Evolutionary conservation across 1,140 invertebrate species (phyloP), one percentile per base, ranked within the genome.

Genomic region (Phthorimaea operculella): DNA sequence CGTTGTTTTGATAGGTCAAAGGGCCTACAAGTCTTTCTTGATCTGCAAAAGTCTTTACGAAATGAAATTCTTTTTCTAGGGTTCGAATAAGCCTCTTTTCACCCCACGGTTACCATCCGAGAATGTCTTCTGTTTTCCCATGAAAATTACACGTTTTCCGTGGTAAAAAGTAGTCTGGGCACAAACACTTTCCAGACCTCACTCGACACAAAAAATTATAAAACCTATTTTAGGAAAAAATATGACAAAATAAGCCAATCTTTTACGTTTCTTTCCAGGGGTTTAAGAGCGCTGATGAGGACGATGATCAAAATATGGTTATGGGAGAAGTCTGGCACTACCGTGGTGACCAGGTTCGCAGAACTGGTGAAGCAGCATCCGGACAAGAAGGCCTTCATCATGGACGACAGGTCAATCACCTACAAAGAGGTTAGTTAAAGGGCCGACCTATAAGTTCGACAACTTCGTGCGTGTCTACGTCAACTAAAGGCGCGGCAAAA

Each of bases 381-480:
- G 0, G 76, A 91, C 7, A 93, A 93, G 72, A 74, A 90, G 5
- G 91, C 90, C 5, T 92, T 93, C 47, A 84, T 93, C 21, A 92
- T 90, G 76, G 91, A 93, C 62, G 90, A 94, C 51, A 82, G 90
- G 57, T 76, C 86, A 9, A 90, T 94, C 88, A 95, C 91, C 0
- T 96, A 90, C 71, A 71, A 87, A 58, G 77, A 93, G 80, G 92
- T 91, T 77, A 68, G 54, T 57, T 28, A 28, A 28, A 4, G 21
- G 21, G 21, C n/a, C n/a, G n/a, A n/a, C n/a, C n/a, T 53, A 14
- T 21, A n/a, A 15, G 4, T 33, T 0, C 57, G 12, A 14, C 44
- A 17, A 10, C 11, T 28, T 12, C 3, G 9, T 28, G 49, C 21
- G 0, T 28, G 33, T 18, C 49, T 51, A 10, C 33, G 17, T 36